Evolutionary conservation across 2,797 vertebrate species (phyloP).

Genomic region (Gymnoscopelus braueri): DNA sequence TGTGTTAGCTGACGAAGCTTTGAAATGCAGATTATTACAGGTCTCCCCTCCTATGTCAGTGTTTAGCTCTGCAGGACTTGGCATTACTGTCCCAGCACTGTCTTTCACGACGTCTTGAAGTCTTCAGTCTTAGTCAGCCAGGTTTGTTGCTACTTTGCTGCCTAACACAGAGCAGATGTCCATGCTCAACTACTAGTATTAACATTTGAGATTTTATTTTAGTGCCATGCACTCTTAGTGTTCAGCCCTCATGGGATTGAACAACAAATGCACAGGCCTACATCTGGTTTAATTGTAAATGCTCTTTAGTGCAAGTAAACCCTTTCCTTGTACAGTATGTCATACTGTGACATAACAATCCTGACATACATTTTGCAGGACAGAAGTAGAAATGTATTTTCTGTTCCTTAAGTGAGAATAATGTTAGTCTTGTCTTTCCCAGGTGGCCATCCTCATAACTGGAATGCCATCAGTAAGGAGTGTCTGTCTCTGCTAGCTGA

Average conservation of each 20-base stretch:
- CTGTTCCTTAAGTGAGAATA: constrained; percentile 7
- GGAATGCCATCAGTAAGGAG: constrained; percentile 91
- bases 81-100: constrained; percentile 93
- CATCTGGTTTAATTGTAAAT: no score
- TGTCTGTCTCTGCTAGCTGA: constrained; percentile 89
- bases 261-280: no score
- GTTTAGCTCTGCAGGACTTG: constrained; percentile 94
- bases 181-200: no score
- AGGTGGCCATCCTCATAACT: constrained; percentile 97
- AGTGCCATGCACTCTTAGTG: no score
- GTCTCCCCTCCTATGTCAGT: constrained; percentile 75
- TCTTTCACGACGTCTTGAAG: constrained; percentile 88
- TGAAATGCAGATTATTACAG: background rate
- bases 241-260: no score
- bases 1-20: background rate
- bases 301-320: no score
- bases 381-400: no score
- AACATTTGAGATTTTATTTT: no score
- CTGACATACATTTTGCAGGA: no score
- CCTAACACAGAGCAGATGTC: background rate
- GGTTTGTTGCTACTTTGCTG: constrained; percentile 73
- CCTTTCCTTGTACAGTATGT: no score
- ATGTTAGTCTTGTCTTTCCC: constrained; percentile 23
- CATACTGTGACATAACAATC: no score
- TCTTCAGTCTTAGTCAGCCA: constrained; percentile 97